Conservation (phyloP, 2,113 vertebrate species). For the Phocoena sinus region DNA sequence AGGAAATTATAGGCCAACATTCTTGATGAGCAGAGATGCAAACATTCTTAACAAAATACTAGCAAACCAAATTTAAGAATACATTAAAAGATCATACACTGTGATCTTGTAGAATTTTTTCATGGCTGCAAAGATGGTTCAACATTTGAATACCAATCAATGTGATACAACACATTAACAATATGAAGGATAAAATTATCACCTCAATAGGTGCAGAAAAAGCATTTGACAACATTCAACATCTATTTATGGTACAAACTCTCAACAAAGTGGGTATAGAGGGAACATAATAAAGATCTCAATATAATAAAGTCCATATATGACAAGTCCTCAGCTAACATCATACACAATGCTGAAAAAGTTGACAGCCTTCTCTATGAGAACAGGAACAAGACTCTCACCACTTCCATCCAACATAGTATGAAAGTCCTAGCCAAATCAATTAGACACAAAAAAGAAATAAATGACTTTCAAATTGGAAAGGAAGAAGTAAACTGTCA, state of each 20-base stretch:
- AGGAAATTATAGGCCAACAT: background rate
- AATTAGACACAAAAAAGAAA: background rate
- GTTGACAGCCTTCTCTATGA: background rate
- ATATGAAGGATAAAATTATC: background rate
- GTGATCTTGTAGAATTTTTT: background rate
- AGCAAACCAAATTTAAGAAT: background rate
- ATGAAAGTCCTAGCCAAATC: background rate
- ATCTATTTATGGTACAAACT: background rate
- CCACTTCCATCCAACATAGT: background rate
- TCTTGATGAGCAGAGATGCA: background rate
- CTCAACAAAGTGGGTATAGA: background rate
- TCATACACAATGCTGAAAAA: background rate
- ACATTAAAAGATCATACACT: background rate
- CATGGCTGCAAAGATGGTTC: background rate
- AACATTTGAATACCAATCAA: background rate
- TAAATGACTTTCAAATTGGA: background rate
- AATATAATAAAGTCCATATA: background rate
- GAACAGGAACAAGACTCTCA: background rate
- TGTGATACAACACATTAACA: background rate
- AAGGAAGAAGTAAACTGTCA: background rate
- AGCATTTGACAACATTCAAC: background rate
- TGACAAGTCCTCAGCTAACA: background rate
- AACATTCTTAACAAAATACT: background rate
- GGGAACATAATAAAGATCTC: background rate
- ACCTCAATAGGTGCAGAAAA: background rate